These are phyloP conservation scores for Amazona ochrocephala DNA, from an alignment of 2,797 vertebrate genomes.

Conservation along the genomic window DNA sequence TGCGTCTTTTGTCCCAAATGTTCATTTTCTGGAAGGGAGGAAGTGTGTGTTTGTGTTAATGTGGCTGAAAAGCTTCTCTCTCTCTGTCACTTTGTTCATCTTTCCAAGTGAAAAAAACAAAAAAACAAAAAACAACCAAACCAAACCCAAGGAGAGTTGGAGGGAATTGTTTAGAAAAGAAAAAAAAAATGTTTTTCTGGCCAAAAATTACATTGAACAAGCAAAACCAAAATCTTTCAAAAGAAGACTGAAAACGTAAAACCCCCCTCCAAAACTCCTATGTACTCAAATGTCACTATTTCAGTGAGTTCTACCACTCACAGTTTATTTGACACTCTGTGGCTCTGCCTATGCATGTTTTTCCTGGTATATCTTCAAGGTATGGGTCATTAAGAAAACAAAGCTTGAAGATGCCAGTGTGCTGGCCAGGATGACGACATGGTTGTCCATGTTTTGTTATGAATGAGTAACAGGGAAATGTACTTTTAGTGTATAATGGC, in stretches of 20 bases:
- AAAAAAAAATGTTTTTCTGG: background rate
- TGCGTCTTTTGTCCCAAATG: background rate
- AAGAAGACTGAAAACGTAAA: background rate
- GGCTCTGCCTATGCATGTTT: background rate
- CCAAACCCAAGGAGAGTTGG: background rate
- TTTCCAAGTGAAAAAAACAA: background rate
- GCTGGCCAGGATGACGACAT: background rate
- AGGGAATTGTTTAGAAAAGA: background rate
- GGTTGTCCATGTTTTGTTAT: rapidly evolving
- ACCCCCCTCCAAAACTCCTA: background rate
- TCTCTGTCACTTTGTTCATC: background rate
- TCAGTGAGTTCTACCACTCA: background rate
- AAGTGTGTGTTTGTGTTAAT: background rate
- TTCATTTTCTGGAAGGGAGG: background rate
- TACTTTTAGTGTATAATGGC: background rate
- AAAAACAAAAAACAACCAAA: background rate
- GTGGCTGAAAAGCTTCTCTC: background rate
- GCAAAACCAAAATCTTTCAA: background rate
- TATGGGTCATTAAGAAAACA: background rate
- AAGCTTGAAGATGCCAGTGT: background rate
- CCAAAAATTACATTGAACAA: background rate
- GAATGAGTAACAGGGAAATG: background rate
- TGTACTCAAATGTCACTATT: background rate
- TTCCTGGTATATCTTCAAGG: background rate
- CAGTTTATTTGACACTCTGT: background rate